phyloP scores from a whole-genome alignment of 2,888 invertebrate species.

The Mallateleia sp. region DNA sequence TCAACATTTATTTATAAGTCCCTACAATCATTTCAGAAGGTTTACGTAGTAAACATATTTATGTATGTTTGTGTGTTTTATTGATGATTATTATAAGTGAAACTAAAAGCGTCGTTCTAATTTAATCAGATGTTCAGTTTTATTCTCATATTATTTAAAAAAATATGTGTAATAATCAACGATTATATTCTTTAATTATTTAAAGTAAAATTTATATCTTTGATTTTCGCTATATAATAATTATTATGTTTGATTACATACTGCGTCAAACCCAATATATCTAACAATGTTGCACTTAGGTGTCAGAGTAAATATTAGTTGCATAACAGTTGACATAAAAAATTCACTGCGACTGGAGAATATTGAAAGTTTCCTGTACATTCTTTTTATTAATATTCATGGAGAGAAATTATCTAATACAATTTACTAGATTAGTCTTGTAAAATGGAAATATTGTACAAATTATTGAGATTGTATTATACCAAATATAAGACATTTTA shows the following conservation, averaged over 20 bases:
- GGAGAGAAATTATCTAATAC: not conserved
- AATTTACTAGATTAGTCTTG: no score
- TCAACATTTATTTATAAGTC: conserved; percentile 64
- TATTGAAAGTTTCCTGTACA: not conserved
- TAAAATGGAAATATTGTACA: no score
- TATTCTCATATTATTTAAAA: no score
- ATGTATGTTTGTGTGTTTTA: no score
- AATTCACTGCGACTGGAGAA: not conserved
- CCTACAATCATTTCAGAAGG: conserved; percentile 30
- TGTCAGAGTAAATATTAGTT: not conserved
- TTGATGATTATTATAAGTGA: conserved; percentile 14
- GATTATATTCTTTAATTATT: not conserved
- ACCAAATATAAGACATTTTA: no score
- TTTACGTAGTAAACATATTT: conserved; percentile 33
- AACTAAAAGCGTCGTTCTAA: not conserved
- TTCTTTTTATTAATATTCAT: not conserved
- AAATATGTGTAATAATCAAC: not conserved
- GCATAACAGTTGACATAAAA: not conserved
- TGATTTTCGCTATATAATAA: not conserved
- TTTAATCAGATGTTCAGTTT: not conserved
- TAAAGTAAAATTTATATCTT: not conserved
- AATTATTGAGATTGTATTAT: no score
- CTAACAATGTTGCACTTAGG: not conserved
- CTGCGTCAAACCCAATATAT: not conserved
- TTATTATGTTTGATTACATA: not conserved